Percentiles rank a stretch among this genome's conserved stretches.
Conservation (phyloP, 2,113 vertebrate species). For the Triplophysa dalaica region DNA sequence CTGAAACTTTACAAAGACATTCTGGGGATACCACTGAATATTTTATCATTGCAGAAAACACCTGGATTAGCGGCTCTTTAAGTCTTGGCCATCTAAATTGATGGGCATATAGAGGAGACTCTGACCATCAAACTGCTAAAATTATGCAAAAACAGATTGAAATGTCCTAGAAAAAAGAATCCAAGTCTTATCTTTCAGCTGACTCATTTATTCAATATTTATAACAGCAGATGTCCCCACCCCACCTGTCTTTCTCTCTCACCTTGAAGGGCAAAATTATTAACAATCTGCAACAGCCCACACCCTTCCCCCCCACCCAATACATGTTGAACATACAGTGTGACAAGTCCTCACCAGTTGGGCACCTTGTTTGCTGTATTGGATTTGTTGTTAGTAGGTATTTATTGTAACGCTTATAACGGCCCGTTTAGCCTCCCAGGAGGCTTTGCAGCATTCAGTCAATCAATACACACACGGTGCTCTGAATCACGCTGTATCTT, state of each 20-base stretch:
- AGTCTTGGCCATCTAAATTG: background rate
- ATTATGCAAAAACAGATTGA: background rate
- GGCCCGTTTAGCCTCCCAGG: constrained; percentile 24
- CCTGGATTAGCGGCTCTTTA: no score
- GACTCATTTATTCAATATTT: constrained; percentile 33
- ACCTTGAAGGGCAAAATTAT: constrained; percentile 30
- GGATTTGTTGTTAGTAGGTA: constrained; percentile 36
- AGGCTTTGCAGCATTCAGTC: constrained; percentile 32
- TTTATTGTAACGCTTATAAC: constrained; percentile 28
- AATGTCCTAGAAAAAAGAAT: constrained; percentile 26
- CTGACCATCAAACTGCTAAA: background rate
- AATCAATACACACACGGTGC: constrained; percentile 30
- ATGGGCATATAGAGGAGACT: background rate
- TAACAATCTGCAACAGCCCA: background rate
- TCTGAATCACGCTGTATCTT: constrained; percentile 11
- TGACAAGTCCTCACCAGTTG: constrained; percentile 1
- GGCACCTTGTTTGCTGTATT: constrained; percentile 1
- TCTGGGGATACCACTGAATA: no score
- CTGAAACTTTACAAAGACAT: no score
- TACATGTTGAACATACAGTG: constrained; percentile 12
- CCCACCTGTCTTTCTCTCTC: background rate
- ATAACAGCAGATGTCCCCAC: constrained; percentile 35
- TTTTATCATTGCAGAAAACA: no score
- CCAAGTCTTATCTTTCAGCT: constrained; percentile 34
- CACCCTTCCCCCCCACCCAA: background rate